Evolutionary conservation across 2,113 vertebrate genomes (phyloP).

Genomic region (Nothocercus nigrocapillus): DNA sequence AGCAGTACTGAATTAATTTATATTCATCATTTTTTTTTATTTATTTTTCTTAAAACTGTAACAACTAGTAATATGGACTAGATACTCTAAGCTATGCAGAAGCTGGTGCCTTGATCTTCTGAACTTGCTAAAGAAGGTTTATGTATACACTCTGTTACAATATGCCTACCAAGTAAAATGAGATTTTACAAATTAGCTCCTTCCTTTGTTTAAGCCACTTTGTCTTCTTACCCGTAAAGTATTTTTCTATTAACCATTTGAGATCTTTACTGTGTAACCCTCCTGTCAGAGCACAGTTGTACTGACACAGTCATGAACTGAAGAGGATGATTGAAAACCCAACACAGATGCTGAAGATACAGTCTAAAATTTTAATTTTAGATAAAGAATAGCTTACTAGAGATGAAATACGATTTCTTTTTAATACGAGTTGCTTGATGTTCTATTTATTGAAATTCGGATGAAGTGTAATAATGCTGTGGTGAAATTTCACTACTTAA

Average conservation of each 20-base stretch:
- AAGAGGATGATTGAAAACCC: background rate
- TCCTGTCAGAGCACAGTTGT: background rate
- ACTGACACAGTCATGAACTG: background rate
- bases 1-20: background rate
- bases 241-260: background rate
- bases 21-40: background rate
- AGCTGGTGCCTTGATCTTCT: background rate
- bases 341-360: background rate
- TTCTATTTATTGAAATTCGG: background rate
- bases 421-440: background rate
- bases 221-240: accelerated
- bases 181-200: background rate
- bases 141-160: background rate
- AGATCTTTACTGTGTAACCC: background rate
- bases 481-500: background rate
- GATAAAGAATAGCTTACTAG: background rate
- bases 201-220: background rate
- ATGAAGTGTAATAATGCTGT: background rate
- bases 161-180: background rate
- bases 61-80: background rate
- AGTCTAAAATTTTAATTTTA: background rate
- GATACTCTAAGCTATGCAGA: background rate
- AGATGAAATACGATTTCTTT: background rate
- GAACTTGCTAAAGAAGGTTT: background rate
- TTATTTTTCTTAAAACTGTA: background rate